phyloP scores from a whole-genome alignment of 1,140 invertebrate species.

The Drosophila setifemur region DNA sequence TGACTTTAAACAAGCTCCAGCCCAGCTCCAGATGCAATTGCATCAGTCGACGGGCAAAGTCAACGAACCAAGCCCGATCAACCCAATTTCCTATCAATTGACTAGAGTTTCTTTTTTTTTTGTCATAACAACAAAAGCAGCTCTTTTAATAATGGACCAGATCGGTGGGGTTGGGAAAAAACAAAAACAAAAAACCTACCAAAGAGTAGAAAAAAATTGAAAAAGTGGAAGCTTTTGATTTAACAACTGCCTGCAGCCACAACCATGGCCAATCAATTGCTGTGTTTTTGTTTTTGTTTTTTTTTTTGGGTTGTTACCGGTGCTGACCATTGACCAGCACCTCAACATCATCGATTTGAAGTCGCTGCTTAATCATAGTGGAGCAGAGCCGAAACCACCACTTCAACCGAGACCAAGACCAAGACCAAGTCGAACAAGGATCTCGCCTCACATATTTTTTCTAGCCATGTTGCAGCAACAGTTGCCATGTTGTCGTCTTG shows the following conservation, averaged over 20 bases:
- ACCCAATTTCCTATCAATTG: constrained; percentile 74
- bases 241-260: constrained; percentile 64
- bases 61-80: constrained; percentile 47
- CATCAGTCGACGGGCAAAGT: constrained; percentile 55
- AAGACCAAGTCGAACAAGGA: constrained; percentile 25
- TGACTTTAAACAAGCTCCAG: constrained; percentile 38
- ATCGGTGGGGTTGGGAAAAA: constrained; percentile 3
- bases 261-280: constrained; percentile 51
- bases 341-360: constrained; percentile 51
- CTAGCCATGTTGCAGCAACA: neutral
- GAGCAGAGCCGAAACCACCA: constrained; percentile 28
- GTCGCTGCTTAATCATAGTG: constrained; percentile 68
- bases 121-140: constrained; percentile 66
- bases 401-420: constrained; percentile 1
- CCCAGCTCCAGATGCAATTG: constrained; percentile 20
- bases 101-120: constrained; percentile 36
- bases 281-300: constrained; percentile 25
- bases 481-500: constrained; percentile 15
- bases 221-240: constrained; percentile 60
- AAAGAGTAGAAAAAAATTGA: neutral
- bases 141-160: constrained; percentile 63
- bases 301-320: constrained; percentile 18
- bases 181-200: neutral
- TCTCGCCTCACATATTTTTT: constrained; percentile 36
- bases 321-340: constrained; percentile 72